These are phyloP conservation scores for Chloroceryle amazona DNA, from an alignment of 2,797 vertebrate species.

Conservation along the genomic window DNA sequence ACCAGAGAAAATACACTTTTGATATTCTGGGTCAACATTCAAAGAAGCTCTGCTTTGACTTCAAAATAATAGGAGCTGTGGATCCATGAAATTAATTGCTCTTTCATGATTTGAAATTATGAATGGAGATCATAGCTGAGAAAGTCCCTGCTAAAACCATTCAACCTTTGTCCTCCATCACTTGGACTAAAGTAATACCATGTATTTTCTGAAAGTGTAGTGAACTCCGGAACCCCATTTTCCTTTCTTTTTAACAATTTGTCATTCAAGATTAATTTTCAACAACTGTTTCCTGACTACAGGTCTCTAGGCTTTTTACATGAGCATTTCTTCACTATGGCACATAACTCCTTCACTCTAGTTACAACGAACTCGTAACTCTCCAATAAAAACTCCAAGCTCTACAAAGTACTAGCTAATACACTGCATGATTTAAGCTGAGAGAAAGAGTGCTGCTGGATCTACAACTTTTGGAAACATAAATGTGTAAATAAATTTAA, in stretches of 20 bases:
- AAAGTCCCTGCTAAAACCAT: neutral
- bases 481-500: neutral
- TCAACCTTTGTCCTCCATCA: neutral
- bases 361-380: neutral
- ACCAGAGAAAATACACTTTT: neutral
- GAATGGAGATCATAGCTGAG: neutral
- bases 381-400: neutral
- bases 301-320: neutral
- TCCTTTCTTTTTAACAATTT: neutral
- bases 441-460: neutral
- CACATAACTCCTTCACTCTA: neutral
- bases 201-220: neutral
- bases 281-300: neutral
- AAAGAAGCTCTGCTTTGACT: neutral
- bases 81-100: constrained; percentile 25
- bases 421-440: neutral
- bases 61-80: constrained; percentile 34
- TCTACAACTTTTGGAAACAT: neutral
- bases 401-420: neutral
- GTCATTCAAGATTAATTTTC: neutral
- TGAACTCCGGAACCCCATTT: neutral
- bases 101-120: neutral
- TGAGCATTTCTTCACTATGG: neutral
- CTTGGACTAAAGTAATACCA: neutral
- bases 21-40: neutral